A percentile compares a stretch with the other conserved stretches of the same genome.
Evolutionary conservation across 2,113 vertebrate species (phyloP).

Genomic region (Prionailurus bengalensis): DNA sequence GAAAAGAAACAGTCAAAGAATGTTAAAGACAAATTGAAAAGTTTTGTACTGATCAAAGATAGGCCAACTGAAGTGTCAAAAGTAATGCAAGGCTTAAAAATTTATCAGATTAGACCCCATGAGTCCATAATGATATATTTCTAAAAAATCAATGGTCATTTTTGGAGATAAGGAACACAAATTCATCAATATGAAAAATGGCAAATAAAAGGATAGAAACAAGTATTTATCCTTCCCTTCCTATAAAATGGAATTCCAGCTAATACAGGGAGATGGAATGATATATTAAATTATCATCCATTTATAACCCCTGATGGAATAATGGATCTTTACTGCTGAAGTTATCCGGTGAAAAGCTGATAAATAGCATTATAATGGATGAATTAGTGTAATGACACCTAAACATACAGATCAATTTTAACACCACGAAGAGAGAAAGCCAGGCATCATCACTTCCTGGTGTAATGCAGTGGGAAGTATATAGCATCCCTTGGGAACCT

Average conservation of each 20-base stretch:
- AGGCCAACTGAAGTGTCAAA: neutral
- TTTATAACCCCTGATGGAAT: constrained; percentile 24
- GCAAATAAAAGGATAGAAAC: neutral
- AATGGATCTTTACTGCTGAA: neutral
- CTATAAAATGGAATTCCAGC: neutral
- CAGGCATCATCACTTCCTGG: neutral
- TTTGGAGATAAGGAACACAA: neutral
- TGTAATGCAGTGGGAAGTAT: neutral
- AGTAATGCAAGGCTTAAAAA: neutral
- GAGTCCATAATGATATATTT: neutral
- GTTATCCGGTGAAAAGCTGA: neutral
- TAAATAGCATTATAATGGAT: neutral
- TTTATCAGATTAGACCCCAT: neutral
- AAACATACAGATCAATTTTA: neutral
- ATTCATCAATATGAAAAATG: constrained; percentile 14
- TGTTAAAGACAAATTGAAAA: neutral
- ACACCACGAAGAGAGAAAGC: neutral
- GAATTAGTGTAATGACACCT: neutral
- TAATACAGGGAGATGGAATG: neutral
- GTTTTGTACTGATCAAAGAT: neutral
- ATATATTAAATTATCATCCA: neutral
- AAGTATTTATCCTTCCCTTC: neutral
- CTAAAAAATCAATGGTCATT: neutral
- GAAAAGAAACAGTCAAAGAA: neutral
- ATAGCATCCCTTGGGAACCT: neutral